Percentiles rank a stretch among this genome's conserved stretches.
Evolutionary conservation across 2,113 vertebrate genomes (phyloP).

Genomic region (Nothocercus julius): DNA sequence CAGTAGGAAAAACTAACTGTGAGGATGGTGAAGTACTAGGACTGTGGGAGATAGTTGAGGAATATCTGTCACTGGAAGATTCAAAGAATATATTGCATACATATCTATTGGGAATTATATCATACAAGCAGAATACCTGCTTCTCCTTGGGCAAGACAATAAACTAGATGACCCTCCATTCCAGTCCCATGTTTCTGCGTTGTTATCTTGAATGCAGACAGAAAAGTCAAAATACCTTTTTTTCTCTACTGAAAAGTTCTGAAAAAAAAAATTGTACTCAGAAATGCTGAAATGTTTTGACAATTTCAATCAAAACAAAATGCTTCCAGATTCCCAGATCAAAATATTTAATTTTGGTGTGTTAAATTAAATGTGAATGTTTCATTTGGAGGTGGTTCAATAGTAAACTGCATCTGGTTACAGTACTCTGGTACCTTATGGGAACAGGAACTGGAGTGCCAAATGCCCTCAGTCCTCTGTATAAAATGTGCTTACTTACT

Average conservation of each 20-base stretch:
- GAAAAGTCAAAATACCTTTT: background rate
- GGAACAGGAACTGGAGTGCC: background rate
- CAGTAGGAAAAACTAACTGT: background rate
- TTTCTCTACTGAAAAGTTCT: background rate
- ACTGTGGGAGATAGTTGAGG: background rate
- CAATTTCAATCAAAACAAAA: slow-evolving; percentile 50
- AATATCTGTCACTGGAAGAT: background rate
- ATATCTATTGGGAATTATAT: accelerated
- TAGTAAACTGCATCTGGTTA: slow-evolving; percentile 57
- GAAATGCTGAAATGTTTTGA: slow-evolving; percentile 17
- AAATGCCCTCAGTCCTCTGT: slow-evolving; percentile 22
- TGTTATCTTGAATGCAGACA: background rate
- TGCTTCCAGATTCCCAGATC: slow-evolving; percentile 42
- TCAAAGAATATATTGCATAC: background rate
- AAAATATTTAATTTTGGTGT: slow-evolving; percentile 62
- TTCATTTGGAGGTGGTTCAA: slow-evolving; percentile 61
- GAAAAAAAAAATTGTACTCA: background rate
- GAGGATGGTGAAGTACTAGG: background rate
- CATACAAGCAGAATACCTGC: background rate
- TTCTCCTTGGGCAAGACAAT: background rate
- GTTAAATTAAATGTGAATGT: slow-evolving; percentile 57
- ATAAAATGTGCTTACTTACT: background rate
- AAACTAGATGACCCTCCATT: background rate
- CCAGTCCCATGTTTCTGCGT: background rate
- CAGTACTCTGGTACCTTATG: slow-evolving; percentile 33